phyloP scores from a whole-genome alignment of 2,113 vertebrate species.

The Pangasianodon gigas region DNA sequence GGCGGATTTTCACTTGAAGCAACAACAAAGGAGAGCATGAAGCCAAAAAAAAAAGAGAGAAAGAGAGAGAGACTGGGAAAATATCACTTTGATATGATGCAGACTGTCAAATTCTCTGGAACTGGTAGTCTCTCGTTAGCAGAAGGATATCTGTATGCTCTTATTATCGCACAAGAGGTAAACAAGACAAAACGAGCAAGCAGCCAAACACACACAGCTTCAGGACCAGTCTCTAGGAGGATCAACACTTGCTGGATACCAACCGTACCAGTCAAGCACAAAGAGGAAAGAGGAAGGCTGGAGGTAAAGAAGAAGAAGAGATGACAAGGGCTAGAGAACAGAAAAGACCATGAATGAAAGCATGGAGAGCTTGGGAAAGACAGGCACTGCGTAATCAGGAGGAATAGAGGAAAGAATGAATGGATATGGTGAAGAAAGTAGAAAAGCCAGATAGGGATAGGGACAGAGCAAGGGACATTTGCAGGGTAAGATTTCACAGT shows the following conservation, averaged over 20 bases:
- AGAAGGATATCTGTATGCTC: constrained; percentile 1
- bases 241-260: constrained; percentile 12
- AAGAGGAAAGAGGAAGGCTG: constrained; percentile 28
- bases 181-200: constrained; percentile 24
- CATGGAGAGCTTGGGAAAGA: background rate
- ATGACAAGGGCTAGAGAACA: background rate
- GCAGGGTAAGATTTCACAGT: background rate
- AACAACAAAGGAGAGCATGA: constrained; percentile 33
- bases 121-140: constrained; percentile 16
- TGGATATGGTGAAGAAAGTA: background rate
- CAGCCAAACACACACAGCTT: constrained; percentile 30
- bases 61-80: constrained; percentile 48
- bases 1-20: constrained; percentile 57
- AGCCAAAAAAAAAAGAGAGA: constrained; percentile 13
- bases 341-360: background rate
- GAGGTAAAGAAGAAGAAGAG: background rate
- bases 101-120: constrained; percentile 16
- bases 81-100: constrained; percentile 36
- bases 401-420: background rate
- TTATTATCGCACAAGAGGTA: constrained; percentile 26
- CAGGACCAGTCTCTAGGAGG: constrained; percentile 27
- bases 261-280: background rate
- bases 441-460: background rate
- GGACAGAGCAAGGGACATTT: background rate
- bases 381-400: background rate